Evolutionary conservation across 2,888 invertebrate genomes (phyloP), one percentile per base, ranked within the genome.

Genomic region (Lacanobia oleracea): DNA sequence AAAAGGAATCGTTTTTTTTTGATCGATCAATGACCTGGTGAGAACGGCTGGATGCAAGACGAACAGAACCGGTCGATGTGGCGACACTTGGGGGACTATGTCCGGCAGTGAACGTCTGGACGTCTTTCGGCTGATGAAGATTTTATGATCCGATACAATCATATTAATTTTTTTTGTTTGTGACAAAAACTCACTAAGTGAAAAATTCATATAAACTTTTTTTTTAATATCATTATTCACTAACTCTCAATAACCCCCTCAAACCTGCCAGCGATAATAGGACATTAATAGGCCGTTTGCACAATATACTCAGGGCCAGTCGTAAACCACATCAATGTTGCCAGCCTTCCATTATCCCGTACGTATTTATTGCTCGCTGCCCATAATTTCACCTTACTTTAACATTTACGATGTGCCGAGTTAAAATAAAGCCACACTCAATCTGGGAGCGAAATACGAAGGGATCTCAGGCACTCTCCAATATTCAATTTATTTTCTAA

Each of bases 401-500:
- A 89, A 88, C 89, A 86, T 90, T 91, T 92, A 91, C 92, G 90
- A 91, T 81, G 87, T 87, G 86, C 85, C 75, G 87, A 87, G 88
- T 91, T 92, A 90, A 93, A 93, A 93, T 92, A 91, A 91, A 93
- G 87, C 91, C 91, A 86, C 91, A 90, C 91, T 92, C 92, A 89
- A 93, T 92, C 91, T 88, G 84, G 75, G 82, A 88, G 85, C 89
- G 88, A 89, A 91, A 90, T 88, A 85, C 90, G 89, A 89, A 89
- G 82, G 88, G 90, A 90, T 87, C 88, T 83, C 86, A 79, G 86
- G 86, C 87, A 89, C 89, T 89, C 88, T 88, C 90, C 92, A 88
- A 92, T 93, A 93, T 93, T 93, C 94, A 93, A 94, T 94, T 93
- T 94, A 93, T 92, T 94, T 93, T 91, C 92, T 93, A 94, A 93